Evolutionary conservation across 2,888 invertebrate species (phyloP), one percentile per base, ranked within the genome.

Genomic region (Lordiphosa andalusiaca): DNA sequence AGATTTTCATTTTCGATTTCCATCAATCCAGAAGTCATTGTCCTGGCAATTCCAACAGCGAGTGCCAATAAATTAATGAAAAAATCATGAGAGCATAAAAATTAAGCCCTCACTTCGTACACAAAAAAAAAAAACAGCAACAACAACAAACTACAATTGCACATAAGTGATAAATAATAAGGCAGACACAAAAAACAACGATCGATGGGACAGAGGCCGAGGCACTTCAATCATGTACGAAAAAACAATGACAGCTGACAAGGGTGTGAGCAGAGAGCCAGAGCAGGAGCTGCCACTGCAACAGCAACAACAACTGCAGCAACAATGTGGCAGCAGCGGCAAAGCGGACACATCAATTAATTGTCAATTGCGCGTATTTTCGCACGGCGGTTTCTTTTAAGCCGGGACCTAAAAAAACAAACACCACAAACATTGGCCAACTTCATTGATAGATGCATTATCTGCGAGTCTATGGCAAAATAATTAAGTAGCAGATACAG

Each of bases 331-430:
- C 19, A 65, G 52, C 53, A 62, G 73, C 49, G 51, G 63, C 59
- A 64, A 55, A 83, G 82, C 85, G 80, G 84, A 83, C 82, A 72
- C 85, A 85, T 82, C 83, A 84, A 82, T 83, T 83, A 83, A 83
- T 85, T 83, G 84, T 78, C 83, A 84, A 84, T 85, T 76, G 84
- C 71, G 77, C 77, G 81, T 73, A 73, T 76, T 82, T 84, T 84
- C 82, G 84, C 84, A 84, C 78, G 82, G 84, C 82, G 72, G 78
- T 73, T 69, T 70, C 78, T 69, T 82, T 84, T 84, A 74, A 69
- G 52, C 39, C 42, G 47, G 36, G 48, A 46, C 51, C 53, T 47
- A 44, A 65, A 60, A 53, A 53, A 56, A 46, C 41, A 44, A n/a
- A 55, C 12, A 25, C 30, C 54, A 38, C 46, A 38, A 47, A 46